Evolutionary conservation across 2,797 vertebrate species (phyloP).

Genomic region (Cyprinella venusta): DNA sequence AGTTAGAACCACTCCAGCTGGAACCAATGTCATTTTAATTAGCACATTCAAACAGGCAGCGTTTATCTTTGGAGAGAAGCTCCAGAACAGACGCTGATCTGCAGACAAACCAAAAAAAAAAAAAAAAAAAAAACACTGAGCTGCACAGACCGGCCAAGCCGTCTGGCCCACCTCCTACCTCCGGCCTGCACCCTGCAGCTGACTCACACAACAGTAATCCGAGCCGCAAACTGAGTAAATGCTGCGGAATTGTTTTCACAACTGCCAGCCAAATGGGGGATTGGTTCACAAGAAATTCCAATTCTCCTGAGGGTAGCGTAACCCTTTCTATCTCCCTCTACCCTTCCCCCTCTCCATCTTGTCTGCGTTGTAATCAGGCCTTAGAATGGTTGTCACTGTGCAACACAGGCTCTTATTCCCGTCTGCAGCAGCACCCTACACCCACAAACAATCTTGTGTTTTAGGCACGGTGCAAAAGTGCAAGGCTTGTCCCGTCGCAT

Average conservation of each 20-base stretch:
- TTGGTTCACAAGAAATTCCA: conserved; percentile 79
- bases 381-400: background rate
- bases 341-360: conserved; percentile 34
- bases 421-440: conserved; percentile 44
- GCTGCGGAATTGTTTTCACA: conserved; percentile 84
- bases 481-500: conserved; percentile 66
- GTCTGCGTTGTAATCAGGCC: conserved; percentile 48
- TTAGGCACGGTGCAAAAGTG: conserved; percentile 65
- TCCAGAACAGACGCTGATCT: conserved; percentile 32
- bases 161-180: conserved; percentile 49
- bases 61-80: conserved; percentile 37
- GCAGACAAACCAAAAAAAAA: conserved; percentile 17
- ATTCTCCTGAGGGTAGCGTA: conserved; percentile 75
- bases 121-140: conserved; percentile 16
- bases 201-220: conserved; percentile 78
- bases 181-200: conserved; percentile 71
- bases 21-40: conserved; percentile 48
- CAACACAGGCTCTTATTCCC: conserved; percentile 18
- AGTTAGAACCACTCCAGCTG: conserved; percentile 39
- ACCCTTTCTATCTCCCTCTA: conserved; percentile 57
- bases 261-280: conserved; percentile 84
- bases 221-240: conserved; percentile 76
- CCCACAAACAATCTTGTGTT: conserved; percentile 60
- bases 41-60: conserved; percentile 27
- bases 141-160: conserved; percentile 37